Evolutionary conservation across 2,797 vertebrate species (phyloP), one percentile per base, ranked within the genome.

Genomic region (Lepus townsendii): DNA sequence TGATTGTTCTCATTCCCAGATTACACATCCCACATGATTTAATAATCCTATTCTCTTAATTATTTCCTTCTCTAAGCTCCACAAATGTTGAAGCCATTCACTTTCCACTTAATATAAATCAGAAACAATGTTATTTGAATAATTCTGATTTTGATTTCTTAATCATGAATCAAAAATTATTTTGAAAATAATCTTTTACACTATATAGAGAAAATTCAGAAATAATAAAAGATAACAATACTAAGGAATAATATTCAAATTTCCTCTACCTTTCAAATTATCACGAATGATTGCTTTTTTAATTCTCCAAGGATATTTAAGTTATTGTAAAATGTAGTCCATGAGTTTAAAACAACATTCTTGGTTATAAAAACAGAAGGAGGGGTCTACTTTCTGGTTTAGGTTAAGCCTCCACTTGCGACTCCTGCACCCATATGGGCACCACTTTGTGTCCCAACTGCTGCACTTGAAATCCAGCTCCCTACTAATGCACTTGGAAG

Each of bases 121-220:
- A 47, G 42, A 47, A 47, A 47, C 42, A 47, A 47, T 47, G 42
- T 47, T 47, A 47, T 47, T 47, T 47, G 42, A 47, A 47, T 47
- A 47, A 47, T 47, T 47, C 42, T 47, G 42, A 47, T 47, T 47
- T 47, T 47, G 8, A 47, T 47, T 47, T 47, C 42, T 47, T 47
- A 47, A 47, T 47, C 42, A 47, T 47, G 42, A 47, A 47, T 47
- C 54, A 62, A 30, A 4, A 16, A 32, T 68, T 76, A 62, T 66
- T 91, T 82, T 71, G 62, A 76, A 90, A 84, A n/a, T 20, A 83
- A 35, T 30, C 1, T 50, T 88, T 90, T 62, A 12, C 5, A 38
- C 2, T 60, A 50, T 76, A 86, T n/a, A 94, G 76, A 19, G 10
- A 76, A 83, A 95, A 52, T 63, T 90, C 24, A 60, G 30, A 82